Evolutionary conservation across 2,113 vertebrate species (phyloP).

Genomic region (Polypterus bichir): DNA sequence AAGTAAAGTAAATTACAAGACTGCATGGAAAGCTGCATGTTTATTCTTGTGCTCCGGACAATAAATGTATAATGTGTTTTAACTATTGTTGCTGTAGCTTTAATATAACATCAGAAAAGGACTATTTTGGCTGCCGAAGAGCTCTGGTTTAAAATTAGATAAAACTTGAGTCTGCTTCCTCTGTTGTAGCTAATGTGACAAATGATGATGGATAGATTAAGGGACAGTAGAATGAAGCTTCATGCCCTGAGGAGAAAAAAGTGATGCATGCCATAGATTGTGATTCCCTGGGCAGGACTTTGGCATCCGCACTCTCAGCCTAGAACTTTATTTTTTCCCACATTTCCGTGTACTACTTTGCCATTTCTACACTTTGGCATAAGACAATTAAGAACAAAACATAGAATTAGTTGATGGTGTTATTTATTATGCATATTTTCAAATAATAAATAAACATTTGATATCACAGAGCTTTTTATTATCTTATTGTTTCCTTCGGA

Average conservation of each 20-base stretch:
- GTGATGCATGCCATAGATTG: slow-evolving; percentile 5
- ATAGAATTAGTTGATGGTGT: no score
- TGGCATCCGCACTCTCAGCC: neutral
- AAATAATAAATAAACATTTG: no score
- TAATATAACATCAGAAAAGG: neutral
- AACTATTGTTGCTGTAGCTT: neutral
- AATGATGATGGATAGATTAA: slow-evolving; percentile 3
- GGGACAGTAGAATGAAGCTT: neutral
- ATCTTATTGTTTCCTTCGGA: no score
- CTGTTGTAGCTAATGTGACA: slow-evolving; percentile 9
- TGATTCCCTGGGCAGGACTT: neutral
- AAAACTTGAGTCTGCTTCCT: neutral
- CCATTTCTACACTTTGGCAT: no score
- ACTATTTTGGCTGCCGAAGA: neutral
- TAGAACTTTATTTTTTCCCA: neutral
- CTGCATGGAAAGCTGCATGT: neutral
- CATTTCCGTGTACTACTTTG: neutral
- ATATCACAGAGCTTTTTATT: no score
- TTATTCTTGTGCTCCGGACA: neutral
- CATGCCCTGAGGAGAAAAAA: neutral
- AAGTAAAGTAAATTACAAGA: no score
- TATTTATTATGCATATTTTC: no score
- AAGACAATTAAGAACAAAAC: no score
- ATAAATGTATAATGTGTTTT: no score
- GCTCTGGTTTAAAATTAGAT: neutral